Conservation (phyloP, 2,113 vertebrate genomes). For the Crypturellus undulatus region DNA sequence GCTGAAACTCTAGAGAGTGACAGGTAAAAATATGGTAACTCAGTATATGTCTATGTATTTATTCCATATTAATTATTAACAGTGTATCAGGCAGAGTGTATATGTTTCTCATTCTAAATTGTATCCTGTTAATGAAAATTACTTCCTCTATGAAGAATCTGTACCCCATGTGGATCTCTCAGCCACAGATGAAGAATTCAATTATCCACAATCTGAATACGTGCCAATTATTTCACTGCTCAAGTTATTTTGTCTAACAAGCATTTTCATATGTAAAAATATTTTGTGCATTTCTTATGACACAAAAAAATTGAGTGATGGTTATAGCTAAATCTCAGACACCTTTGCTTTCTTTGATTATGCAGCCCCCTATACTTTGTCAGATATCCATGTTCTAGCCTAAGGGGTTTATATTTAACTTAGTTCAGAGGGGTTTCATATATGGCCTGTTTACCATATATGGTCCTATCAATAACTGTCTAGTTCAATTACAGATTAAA, state of each 20-base stretch:
- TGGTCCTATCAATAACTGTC: background rate
- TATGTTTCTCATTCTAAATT: slow-evolving; percentile 80
- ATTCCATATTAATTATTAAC: slow-evolving; percentile 76
- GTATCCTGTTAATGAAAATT: slow-evolving; percentile 84
- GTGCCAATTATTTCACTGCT: slow-evolving; percentile 74
- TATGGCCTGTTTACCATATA: background rate
- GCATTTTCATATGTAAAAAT: slow-evolving; percentile 59
- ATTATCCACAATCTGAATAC: slow-evolving; percentile 81
- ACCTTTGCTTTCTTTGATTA: background rate
- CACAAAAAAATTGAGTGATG: slow-evolving; percentile 6
- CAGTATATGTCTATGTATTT: slow-evolving; percentile 61
- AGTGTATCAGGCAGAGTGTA: slow-evolving; percentile 70
- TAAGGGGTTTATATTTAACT: background rate
- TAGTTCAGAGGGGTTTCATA: background rate
- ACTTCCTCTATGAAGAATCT: slow-evolving; percentile 77
- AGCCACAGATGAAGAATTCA: slow-evolving; percentile 79
- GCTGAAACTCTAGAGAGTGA: slow-evolving; percentile 51
- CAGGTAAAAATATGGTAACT: slow-evolving; percentile 69
- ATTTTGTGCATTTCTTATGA: slow-evolving; percentile 24
- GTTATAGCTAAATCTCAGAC: background rate
- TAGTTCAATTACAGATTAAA: background rate
- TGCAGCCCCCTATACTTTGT: background rate
- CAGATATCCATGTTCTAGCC: background rate
- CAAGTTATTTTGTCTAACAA: slow-evolving; percentile 73
- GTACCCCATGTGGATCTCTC: slow-evolving; percentile 78